Percentiles rank a stretch among this genome's conserved stretches.
These are phyloP conservation scores for Canis aureus DNA, from an alignment of 2,113 vertebrate genomes.

Conservation along the genomic window DNA sequence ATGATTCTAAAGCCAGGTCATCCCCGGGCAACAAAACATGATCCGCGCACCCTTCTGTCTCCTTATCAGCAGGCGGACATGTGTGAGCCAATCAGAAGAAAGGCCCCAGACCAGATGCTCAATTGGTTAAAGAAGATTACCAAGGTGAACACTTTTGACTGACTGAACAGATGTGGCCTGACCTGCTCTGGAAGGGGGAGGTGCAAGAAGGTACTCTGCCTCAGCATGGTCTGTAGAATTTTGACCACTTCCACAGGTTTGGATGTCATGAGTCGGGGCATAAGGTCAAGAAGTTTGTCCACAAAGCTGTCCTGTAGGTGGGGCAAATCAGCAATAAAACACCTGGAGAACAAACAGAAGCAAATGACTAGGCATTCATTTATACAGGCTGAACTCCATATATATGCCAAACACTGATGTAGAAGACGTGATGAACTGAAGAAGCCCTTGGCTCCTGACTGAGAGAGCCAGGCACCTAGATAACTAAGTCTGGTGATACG, in stretches of 20 bases:
- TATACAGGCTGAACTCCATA: background rate
- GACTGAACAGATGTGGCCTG: background rate
- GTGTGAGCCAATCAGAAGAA: background rate
- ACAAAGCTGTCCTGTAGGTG: conserved; percentile 97
- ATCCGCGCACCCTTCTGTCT: background rate
- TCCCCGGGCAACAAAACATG: background rate
- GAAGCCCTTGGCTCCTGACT: background rate
- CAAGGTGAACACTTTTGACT: background rate
- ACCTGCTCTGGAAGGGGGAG: conserved; percentile 96
- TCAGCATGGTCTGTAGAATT: conserved; percentile 95
- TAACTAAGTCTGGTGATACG: background rate
- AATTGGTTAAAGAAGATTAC: conserved; percentile 2
- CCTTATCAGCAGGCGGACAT: background rate
- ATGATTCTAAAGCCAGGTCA: background rate
- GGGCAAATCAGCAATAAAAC: conserved; percentile 94
- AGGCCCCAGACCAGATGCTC: background rate
- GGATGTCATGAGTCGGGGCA: conserved; percentile 95
- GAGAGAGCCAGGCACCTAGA: background rate
- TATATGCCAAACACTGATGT: background rate
- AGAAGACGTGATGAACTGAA: background rate
- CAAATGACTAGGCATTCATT: conserved; percentile 18
- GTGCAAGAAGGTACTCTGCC: conserved; percentile 94
- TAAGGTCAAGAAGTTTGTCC: conserved; percentile 95
- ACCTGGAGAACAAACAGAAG: conserved; percentile 84
- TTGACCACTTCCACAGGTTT: conserved; percentile 95